These are phyloP conservation scores for Myotis lucifugus DNA, from an alignment of 2,113 vertebrate genomes.

Conservation along the genomic window DNA sequence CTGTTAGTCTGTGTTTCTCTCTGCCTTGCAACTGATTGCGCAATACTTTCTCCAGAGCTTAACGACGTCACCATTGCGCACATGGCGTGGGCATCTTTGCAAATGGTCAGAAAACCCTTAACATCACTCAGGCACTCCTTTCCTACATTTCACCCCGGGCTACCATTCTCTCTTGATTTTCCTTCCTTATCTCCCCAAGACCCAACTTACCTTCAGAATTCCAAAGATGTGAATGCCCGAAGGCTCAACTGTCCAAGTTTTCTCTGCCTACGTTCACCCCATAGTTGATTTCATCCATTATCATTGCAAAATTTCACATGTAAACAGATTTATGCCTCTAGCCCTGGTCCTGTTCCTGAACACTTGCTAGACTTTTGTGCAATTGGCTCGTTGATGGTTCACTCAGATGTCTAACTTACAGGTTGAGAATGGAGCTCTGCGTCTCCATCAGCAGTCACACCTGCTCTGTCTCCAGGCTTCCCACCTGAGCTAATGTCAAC, in stretches of 20 bases:
- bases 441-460: neutral
- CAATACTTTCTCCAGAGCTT: neutral
- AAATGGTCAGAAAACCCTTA: neutral
- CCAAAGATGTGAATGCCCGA: neutral
- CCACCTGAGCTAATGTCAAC: neutral
- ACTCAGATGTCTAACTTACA: neutral
- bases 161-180: neutral
- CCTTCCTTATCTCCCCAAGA: neutral
- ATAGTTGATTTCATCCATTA: neutral
- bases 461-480: accelerated
- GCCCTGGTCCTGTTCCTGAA: neutral
- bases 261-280: neutral
- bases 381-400: neutral
- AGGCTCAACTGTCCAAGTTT: neutral
- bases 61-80: neutral
- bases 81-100: neutral
- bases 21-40: neutral
- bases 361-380: neutral
- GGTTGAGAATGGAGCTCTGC: neutral
- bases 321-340: neutral
- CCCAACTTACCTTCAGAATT: neutral
- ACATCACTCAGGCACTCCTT: neutral
- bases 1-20: neutral
- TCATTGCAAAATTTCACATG: neutral
- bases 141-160: neutral